Evolutionary conservation across 2,888 invertebrate species (phyloP).

Genomic region (Agrochola circellaris): DNA sequence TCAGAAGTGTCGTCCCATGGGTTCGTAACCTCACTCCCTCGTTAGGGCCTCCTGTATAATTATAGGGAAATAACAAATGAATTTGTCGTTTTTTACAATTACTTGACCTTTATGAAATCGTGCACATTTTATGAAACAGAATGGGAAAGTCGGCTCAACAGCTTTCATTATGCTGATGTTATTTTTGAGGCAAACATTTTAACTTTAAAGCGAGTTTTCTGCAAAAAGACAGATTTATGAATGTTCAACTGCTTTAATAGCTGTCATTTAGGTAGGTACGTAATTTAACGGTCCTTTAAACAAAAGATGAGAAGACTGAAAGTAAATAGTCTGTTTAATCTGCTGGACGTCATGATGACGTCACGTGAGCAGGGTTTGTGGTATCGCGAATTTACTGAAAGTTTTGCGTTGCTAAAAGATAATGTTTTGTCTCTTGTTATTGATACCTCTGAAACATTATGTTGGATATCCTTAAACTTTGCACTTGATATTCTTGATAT

Average conservation of each 20-base stretch:
- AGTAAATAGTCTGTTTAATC: constrained; percentile 23
- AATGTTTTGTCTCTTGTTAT: constrained; percentile 8
- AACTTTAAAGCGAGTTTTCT: neutral
- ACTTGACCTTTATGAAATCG: neutral
- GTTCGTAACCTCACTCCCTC: constrained; percentile 17
- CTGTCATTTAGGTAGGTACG: constrained; percentile 21
- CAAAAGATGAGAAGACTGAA: constrained; percentile 17
- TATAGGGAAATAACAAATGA: neutral
- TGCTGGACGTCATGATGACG: constrained; percentile 23
- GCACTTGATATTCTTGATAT: constrained; percentile 5
- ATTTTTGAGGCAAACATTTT: constrained; percentile 12
- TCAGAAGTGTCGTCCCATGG: constrained; percentile 19
- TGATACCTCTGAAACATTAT: neutral
- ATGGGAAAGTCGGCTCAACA: neutral
- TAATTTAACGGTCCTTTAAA: constrained; percentile 21
- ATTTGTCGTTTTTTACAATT: neutral
- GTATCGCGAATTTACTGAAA: constrained; percentile 11
- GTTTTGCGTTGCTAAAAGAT: neutral
- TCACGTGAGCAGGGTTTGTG: constrained; percentile 10
- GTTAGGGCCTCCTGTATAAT: constrained; percentile 15
- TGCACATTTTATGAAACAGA: constrained; percentile 7
- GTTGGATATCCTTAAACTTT: neutral
- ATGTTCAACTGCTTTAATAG: constrained; percentile 24
- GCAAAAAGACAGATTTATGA: constrained; percentile 22
- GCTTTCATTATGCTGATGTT: neutral